A percentile compares a stretch with the other conserved stretches of the same genome.
These are phyloP conservation scores for Armadillidium nasatum DNA, from an alignment of 1,140 invertebrate species.

Conservation along the genomic window DNA sequence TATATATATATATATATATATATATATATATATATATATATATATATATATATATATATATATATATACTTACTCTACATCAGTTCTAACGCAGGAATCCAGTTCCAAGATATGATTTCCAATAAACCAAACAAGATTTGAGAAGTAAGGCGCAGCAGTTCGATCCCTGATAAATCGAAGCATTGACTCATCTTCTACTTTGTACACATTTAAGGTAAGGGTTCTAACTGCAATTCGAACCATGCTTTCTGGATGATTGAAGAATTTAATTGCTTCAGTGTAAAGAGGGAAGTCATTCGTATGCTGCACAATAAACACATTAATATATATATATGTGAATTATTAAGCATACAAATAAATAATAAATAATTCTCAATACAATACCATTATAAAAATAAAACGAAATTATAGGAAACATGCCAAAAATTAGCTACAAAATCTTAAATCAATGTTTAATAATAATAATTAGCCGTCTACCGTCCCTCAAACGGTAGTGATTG, in stretches of 20 bases:
- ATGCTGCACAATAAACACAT: conserved; percentile 65
- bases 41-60: background rate
- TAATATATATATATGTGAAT: background rate
- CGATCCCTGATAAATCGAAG: conserved; percentile 88
- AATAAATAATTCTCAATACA: conserved; percentile 18
- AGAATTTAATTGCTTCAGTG: conserved; percentile 98
- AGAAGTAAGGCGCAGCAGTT: conserved; percentile 95
- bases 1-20: too few relatives aligned
- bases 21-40: background rate
- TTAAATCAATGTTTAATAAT: too few relatives aligned
- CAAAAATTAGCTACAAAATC: too few relatives aligned
- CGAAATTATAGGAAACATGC: too few relatives aligned
- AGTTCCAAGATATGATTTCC: conserved; percentile 96
- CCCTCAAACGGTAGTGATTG: too few relatives aligned
- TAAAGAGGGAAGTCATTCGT: conserved; percentile 99
- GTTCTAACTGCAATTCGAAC: conserved; percentile 97
- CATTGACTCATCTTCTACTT: conserved; percentile 67
- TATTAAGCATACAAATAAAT: background rate
- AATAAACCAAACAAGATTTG: conserved; percentile 98
- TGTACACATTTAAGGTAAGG: conserved; percentile 93
- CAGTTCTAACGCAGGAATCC: conserved; percentile 88
- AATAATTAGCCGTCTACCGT: too few relatives aligned
- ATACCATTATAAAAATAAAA: background rate
- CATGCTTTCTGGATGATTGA: conserved; percentile 98
- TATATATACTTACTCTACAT: conserved; percentile 73